Evolutionary conservation across 2,113 vertebrate genomes (phyloP).

Genomic region (Phaethon lepturus): DNA sequence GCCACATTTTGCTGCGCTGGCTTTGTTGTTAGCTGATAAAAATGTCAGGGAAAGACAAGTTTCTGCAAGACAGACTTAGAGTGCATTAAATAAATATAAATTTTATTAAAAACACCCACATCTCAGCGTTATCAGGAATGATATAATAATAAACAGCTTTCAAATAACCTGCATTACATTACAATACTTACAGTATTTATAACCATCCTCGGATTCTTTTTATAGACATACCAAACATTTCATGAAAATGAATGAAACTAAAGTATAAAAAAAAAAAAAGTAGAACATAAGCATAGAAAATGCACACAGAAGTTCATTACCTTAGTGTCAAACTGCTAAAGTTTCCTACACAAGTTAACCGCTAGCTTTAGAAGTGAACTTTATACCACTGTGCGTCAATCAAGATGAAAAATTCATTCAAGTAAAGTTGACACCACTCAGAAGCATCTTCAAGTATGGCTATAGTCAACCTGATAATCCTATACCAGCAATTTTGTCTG

Average conservation of each 20-base stretch:
- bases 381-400: conserved; percentile 82
- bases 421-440: conserved; percentile 94
- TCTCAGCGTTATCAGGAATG: conserved; percentile 99
- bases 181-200: conserved; percentile 99
- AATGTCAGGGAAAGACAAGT: conserved; percentile 33
- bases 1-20: accelerated
- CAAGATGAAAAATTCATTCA: conserved; percentile 93
- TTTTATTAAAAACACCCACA: conserved; percentile 99
- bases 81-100: conserved; percentile 99
- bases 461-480: conserved; percentile 89
- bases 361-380: conserved; percentile 88
- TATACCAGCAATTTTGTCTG: conserved; percentile 76
- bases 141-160: conserved; percentile 99
- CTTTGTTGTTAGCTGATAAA: background rate
- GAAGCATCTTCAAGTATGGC: conserved; percentile 98
- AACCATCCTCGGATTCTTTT: conserved; percentile 84
- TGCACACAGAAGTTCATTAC: conserved; percentile 82
- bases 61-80: conserved; percentile 58
- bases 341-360: conserved; percentile 84
- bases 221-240: conserved; percentile 89
- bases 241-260: conserved; percentile 84
- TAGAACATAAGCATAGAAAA: conserved; percentile 83
- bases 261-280: conserved; percentile 72
- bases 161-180: conserved; percentile 99
- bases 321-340: conserved; percentile 95